These are phyloP conservation scores for Erebia aethiops DNA, from an alignment of 2,888 invertebrate species.

Conservation along the genomic window DNA sequence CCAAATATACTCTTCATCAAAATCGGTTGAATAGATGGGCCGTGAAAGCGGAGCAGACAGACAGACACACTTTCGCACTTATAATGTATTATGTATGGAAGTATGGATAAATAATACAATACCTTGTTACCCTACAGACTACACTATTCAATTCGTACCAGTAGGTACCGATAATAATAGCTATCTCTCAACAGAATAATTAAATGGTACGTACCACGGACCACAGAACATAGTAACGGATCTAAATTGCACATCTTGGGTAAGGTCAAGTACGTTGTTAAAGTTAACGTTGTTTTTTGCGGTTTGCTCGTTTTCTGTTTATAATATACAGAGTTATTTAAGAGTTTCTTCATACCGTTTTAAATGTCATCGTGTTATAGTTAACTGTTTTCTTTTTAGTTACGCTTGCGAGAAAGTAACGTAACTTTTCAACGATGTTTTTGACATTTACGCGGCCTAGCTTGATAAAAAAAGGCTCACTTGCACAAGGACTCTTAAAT, in stretches of 20 bases:
- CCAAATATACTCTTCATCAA: no score
- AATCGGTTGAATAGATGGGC: no score
- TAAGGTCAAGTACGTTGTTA: constrained; percentile 36
- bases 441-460: no score
- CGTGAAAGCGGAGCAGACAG: no score
- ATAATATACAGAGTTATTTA: neutral
- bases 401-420: neutral
- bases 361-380: constrained; percentile 18
- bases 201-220: neutral
- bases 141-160: neutral
- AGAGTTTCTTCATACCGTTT: constrained; percentile 5
- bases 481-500: no score
- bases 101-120: no score
- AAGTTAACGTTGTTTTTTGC: constrained; percentile 15
- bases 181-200: neutral
- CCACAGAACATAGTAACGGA: constrained; percentile 14
- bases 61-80: no score
- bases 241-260: constrained; percentile 26
- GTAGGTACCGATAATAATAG: neutral
- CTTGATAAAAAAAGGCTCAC: no score
- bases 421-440: constrained; percentile 7
- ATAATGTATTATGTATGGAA: no score
- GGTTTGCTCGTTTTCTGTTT: constrained; percentile 3
- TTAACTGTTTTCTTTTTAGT: constrained; percentile 6
- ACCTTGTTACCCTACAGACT: neutral